phyloP scores from a whole-genome alignment of 2,113 vertebrate species.

The Eulemur rufifrons region DNA sequence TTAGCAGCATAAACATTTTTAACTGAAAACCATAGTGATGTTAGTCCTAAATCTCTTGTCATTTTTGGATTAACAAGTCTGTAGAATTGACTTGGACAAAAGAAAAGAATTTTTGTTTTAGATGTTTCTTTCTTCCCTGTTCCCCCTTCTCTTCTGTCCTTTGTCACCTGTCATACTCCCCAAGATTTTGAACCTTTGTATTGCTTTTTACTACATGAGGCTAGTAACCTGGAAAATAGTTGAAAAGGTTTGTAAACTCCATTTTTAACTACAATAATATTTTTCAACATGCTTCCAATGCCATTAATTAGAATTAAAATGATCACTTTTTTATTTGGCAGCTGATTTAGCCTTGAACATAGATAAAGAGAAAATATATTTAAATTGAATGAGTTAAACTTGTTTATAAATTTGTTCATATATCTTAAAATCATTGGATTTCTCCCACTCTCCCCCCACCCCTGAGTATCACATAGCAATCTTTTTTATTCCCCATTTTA shows the following conservation, averaged over 20 bases:
- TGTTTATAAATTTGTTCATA: neutral
- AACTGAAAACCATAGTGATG: neutral
- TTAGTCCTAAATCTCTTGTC: neutral
- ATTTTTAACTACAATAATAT: slow-evolving; percentile 27
- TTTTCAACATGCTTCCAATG: neutral
- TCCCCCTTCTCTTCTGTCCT: neutral
- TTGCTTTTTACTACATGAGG: neutral
- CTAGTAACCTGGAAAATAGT: neutral
- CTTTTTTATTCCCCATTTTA: slow-evolving; percentile 27
- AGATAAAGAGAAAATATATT: neutral
- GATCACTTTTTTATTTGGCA: neutral
- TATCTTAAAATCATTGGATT: neutral
- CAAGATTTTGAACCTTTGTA: neutral
- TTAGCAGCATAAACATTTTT: neutral
- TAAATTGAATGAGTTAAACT: neutral
- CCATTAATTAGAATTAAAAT: slow-evolving; percentile 27
- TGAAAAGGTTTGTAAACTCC: slow-evolving; percentile 15
- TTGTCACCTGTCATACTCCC: neutral
- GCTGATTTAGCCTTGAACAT: neutral
- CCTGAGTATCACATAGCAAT: neutral
- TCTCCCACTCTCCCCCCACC: neutral
- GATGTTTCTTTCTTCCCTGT: neutral
- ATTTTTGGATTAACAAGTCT: slow-evolving; percentile 19
- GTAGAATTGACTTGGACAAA: neutral
- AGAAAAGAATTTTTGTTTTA: neutral